Conservation (phyloP, 2,888 invertebrate species). For the Choreutis nemorana region DNA sequence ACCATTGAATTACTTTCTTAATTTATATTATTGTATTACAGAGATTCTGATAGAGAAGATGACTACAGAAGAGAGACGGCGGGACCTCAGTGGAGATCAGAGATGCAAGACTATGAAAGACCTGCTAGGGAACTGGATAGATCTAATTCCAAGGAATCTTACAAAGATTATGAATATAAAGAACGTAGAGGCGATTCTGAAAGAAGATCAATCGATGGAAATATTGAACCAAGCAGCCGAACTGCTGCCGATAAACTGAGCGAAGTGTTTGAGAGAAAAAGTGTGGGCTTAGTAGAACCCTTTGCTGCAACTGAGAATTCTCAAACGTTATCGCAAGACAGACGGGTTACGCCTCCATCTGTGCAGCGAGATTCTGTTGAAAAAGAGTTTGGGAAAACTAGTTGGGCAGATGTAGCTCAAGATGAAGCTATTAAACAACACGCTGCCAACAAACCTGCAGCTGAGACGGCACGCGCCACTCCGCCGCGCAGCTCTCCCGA, state of each 20-base stretch:
- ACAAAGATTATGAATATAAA: constrained; percentile 60
- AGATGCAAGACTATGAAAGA: constrained; percentile 60
- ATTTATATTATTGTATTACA: constrained; percentile 21
- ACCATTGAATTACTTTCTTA: neutral
- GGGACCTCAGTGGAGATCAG: constrained; percentile 55
- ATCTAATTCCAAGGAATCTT: constrained; percentile 57
- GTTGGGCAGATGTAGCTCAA: constrained; percentile 57
- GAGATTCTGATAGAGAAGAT: constrained; percentile 58
- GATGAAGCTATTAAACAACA: no score
- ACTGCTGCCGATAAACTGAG: constrained; percentile 56
- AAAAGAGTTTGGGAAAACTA: constrained; percentile 47
- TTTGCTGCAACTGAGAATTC: constrained; percentile 33
- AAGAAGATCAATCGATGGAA: constrained; percentile 40
- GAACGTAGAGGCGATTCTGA: constrained; percentile 57
- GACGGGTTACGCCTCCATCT: constrained; percentile 43
- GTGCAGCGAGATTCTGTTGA: constrained; percentile 54
- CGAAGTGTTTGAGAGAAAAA: constrained; percentile 59
- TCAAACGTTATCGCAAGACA: constrained; percentile 49
- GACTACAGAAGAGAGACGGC: constrained; percentile 48
- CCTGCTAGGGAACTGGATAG: constrained; percentile 47
- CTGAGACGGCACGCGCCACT: constrained; percentile 18
- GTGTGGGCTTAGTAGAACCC: constrained; percentile 42
- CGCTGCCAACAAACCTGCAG: constrained; percentile 23
- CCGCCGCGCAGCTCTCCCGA: constrained; percentile 13
- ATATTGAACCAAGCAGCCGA: constrained; percentile 37